These are phyloP conservation scores for Chaetodon auriga DNA, from an alignment of 2,113 vertebrate species.

Conservation along the genomic window DNA sequence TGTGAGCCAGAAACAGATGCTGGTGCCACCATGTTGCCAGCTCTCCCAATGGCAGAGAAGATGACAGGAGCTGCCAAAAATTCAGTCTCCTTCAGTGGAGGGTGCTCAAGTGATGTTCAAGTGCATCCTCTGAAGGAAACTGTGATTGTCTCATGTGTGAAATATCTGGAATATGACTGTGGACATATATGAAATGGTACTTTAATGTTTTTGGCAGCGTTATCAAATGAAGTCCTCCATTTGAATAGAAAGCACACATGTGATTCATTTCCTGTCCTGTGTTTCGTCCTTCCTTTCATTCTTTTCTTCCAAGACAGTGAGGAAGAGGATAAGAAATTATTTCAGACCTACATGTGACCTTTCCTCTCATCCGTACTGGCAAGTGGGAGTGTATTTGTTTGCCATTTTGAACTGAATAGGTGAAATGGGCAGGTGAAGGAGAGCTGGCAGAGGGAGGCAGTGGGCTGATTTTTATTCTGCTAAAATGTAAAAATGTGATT, in stretches of 20 bases:
- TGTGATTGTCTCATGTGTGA: slow-evolving; percentile 27
- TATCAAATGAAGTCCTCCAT: slow-evolving; percentile 20
- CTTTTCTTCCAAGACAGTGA: slow-evolving; percentile 9
- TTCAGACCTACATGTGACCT: slow-evolving; percentile 42
- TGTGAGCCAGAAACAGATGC: slow-evolving; percentile 73
- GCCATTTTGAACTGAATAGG: slow-evolving; percentile 23
- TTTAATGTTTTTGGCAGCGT: slow-evolving; percentile 26
- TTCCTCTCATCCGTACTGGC: slow-evolving; percentile 33
- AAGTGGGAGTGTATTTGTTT: slow-evolving; percentile 44
- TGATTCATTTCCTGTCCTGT: slow-evolving; percentile 16
- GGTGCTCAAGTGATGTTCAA: slow-evolving; percentile 59
- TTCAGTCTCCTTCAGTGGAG: slow-evolving; percentile 55
- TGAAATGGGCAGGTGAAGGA: slow-evolving; percentile 48
- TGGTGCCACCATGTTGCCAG: slow-evolving; percentile 65
- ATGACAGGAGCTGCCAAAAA: slow-evolving; percentile 64
- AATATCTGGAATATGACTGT: slow-evolving; percentile 28
- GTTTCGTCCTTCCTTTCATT: neutral
- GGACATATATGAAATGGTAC: slow-evolving; percentile 13
- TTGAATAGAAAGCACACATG: slow-evolving; percentile 21
- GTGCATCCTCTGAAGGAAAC: slow-evolving; percentile 50
- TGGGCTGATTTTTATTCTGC: slow-evolving; percentile 27
- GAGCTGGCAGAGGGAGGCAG: slow-evolving; percentile 45
- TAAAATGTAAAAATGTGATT: slow-evolving; percentile 30
- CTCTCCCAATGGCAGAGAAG: slow-evolving; percentile 44
- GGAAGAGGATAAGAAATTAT: slow-evolving; percentile 22